A percentile compares a stretch with the other conserved stretches of the same genome.
phyloP scores from a whole-genome alignment of 2,888 invertebrate species.

The Rhaphigaster nebulosa region DNA sequence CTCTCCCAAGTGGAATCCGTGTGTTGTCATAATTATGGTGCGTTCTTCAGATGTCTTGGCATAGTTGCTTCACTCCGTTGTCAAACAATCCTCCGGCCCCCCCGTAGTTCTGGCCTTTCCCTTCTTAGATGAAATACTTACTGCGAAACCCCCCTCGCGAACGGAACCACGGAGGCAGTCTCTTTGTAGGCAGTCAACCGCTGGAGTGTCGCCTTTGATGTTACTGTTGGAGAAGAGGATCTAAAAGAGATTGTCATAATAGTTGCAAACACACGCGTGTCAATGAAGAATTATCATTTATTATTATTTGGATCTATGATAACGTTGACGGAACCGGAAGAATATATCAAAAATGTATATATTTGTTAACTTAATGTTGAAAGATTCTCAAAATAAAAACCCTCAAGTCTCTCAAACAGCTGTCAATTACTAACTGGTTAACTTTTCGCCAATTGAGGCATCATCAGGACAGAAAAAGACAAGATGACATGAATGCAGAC shows the following conservation, averaged over 20 bases:
- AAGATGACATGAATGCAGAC: too few species aligned
- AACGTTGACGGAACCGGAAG: too few species aligned
- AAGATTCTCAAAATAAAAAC: too few species aligned
- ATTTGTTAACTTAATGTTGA: too few species aligned
- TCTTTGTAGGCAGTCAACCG: background rate
- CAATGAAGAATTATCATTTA: too few species aligned
- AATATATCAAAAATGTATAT: too few species aligned
- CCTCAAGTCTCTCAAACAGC: too few species aligned
- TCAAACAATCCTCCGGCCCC: constrained; percentile 18
- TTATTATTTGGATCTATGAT: too few species aligned
- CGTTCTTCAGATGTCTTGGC: constrained; percentile 59
- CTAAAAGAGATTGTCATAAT: background rate
- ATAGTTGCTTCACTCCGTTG: constrained; percentile 51
- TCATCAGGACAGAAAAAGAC: too few species aligned
- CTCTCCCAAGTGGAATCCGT: constrained; percentile 47
- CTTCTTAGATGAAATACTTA: constrained; percentile 44
- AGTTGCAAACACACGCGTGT: too few species aligned
- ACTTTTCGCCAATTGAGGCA: too few species aligned
- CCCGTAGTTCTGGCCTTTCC: constrained; percentile 21
- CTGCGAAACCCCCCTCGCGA: background rate
- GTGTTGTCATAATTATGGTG: constrained; percentile 51
- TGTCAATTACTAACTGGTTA: too few species aligned
- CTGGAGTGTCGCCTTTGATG: background rate
- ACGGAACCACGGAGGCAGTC: background rate
- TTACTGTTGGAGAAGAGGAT: background rate